Percentiles rank a stretch among this genome's conserved stretches.
phyloP scores from a whole-genome alignment of 2,888 invertebrate species.

The Habrosyne pyritoides region DNA sequence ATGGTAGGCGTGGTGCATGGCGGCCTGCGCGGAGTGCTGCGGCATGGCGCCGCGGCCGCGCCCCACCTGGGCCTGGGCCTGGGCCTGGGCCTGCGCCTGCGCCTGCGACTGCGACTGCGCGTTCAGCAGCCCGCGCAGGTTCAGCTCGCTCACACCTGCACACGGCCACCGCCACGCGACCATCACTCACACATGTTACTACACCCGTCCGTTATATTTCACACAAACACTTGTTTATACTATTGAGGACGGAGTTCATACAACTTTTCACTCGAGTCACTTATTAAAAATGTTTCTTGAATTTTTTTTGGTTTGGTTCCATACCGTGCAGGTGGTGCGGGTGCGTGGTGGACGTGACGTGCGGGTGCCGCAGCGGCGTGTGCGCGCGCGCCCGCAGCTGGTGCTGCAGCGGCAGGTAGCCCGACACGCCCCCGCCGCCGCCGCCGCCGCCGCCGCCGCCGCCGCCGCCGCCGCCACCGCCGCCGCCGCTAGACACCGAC shows the following conservation, averaged over 20 bases:
- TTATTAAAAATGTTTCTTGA: no score
- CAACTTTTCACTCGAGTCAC: no score
- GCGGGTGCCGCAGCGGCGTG: conserved; percentile 81
- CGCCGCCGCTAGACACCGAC: conserved; percentile 27
- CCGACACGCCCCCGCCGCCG: conserved; percentile 29
- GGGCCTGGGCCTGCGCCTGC: conserved; percentile 39
- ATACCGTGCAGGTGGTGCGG: conserved; percentile 84
- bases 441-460: conserved; percentile 24
- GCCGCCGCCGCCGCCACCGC: conserved; percentile 23
- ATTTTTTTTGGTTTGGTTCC: background rate
- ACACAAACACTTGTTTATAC: no score
- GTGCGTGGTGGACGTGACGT: conserved; percentile 86
- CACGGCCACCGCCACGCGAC: no score
- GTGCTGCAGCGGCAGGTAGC: conserved; percentile 45
- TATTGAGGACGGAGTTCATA: no score
- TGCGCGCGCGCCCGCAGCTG: conserved; percentile 53
- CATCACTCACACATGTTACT: no score
- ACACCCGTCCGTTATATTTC: no score
- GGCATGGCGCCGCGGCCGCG: conserved; percentile 30
- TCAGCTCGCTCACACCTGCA: conserved; percentile 73
- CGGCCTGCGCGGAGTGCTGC: conserved; percentile 35
- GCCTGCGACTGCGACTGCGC: conserved; percentile 47
- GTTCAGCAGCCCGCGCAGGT: conserved; percentile 76
- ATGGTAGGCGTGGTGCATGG: conserved; percentile 70
- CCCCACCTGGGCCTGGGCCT: conserved; percentile 33